phyloP scores from a whole-genome alignment of 2,888 invertebrate genomes.

The Crocallis elinguaria region DNA sequence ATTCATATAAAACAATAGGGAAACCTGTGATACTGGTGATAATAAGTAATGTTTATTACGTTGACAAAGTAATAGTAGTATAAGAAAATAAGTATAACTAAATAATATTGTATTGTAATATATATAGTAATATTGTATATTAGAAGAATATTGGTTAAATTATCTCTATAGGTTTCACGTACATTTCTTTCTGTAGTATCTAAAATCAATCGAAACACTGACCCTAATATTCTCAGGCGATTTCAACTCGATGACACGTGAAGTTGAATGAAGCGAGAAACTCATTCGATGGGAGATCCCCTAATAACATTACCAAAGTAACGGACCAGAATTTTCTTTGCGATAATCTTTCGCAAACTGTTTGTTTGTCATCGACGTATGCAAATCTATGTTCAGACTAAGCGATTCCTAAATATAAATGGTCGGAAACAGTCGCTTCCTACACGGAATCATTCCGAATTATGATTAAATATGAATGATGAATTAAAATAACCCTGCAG shows the following conservation, averaged over 20 bases:
- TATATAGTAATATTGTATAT: not conserved
- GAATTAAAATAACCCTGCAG: no score
- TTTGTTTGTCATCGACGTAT: not conserved
- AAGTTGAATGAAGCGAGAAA: slow-evolving; percentile 10
- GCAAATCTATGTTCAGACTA: no score
- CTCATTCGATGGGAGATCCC: slow-evolving; percentile 7
- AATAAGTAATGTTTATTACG: no score
- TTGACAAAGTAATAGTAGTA: no score
- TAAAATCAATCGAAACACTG: slow-evolving; percentile 7
- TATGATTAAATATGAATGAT: no score
- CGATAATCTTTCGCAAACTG: not conserved
- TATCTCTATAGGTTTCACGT: not conserved
- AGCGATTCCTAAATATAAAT: no score
- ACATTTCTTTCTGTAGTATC: not conserved
- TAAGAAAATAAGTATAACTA: no score
- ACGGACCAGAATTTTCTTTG: slow-evolving; percentile 1
- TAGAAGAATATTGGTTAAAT: not conserved
- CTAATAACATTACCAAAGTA: slow-evolving; percentile 17
- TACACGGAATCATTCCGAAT: no score
- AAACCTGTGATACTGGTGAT: no score
- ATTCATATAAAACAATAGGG: no score
- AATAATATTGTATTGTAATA: no score
- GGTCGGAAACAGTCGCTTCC: no score
- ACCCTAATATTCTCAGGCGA: slow-evolving; percentile 18
- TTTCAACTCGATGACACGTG: slow-evolving; percentile 20